A percentile compares a stretch with the other conserved stretches of the same genome.
These are phyloP conservation scores for Epinotia brunnichana DNA, from an alignment of 2,888 invertebrate species.

Conservation along the genomic window DNA sequence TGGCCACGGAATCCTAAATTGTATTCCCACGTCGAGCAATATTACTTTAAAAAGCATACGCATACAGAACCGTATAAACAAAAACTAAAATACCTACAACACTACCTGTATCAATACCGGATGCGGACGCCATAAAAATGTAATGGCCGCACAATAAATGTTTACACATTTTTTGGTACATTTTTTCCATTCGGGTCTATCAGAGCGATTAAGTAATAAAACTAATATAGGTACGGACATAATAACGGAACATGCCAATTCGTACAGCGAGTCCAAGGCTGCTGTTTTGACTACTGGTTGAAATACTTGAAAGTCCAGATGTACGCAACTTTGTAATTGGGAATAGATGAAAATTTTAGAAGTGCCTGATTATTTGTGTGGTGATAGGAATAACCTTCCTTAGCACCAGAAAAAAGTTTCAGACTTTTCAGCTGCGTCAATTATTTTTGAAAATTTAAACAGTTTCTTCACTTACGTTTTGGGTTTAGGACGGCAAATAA, in stretches of 20 bases:
- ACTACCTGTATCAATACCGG: slow-evolving; percentile 39
- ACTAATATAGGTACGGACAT: slow-evolving; percentile 66
- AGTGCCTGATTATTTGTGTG: too few relatives aligned
- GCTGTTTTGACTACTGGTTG: slow-evolving; percentile 36
- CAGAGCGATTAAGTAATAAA: slow-evolving; percentile 76
- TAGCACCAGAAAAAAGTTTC: too few relatives aligned
- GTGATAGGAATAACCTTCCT: too few relatives aligned
- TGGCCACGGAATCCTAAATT: background rate
- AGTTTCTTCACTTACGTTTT: too few relatives aligned
- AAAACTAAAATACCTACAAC: slow-evolving; percentile 17
- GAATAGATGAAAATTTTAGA: too few relatives aligned
- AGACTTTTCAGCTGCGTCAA: too few relatives aligned
- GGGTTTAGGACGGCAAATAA: too few relatives aligned
- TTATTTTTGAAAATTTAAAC: too few relatives aligned
- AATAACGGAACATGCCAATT: slow-evolving; percentile 71
- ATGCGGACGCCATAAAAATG: slow-evolving; percentile 41
- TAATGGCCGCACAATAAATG: slow-evolving; percentile 43
- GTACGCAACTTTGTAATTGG: background rate
- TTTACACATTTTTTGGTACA: slow-evolving; percentile 43
- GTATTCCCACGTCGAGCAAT: background rate
- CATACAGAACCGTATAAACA: slow-evolving; percentile 1
- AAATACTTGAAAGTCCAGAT: too few relatives aligned
- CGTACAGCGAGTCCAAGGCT: slow-evolving; percentile 53
- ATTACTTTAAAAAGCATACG: background rate
- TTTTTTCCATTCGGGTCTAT: slow-evolving; percentile 63